phyloP scores from a whole-genome alignment of 2,888 invertebrate genomes.

The Cephalotes varians region DNA sequence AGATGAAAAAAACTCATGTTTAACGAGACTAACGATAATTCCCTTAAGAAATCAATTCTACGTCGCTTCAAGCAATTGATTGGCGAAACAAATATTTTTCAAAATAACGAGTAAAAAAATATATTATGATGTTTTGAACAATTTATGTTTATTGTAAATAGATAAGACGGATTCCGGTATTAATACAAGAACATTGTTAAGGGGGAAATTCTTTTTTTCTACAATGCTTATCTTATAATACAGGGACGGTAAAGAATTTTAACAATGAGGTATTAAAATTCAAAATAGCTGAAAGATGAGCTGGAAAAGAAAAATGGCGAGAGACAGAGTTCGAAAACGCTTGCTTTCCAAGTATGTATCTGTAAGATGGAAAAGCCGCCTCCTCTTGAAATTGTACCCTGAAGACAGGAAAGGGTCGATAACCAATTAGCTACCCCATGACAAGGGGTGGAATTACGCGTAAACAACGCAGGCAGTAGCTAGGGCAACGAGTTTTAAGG shows the following conservation, averaged over 20 bases:
- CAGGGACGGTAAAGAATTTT: conserved; percentile 22
- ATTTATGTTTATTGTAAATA: not conserved
- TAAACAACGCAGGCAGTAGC: conserved; percentile 70
- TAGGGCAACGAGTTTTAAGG: conserved; percentile 70
- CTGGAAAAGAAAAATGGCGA: not conserved
- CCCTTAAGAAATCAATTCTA: not conserved
- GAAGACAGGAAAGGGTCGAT: conserved; percentile 67
- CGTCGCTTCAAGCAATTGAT: not conserved
- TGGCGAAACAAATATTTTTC: not conserved
- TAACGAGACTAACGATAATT: conserved; percentile 57
- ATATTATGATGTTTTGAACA: not conserved
- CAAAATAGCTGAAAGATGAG: conserved; percentile 37
- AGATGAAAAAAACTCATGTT: conserved; percentile 68
- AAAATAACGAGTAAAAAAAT: not conserved
- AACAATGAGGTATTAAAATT: conserved; percentile 57
- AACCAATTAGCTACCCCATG: conserved; percentile 73
- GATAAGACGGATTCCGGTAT: conserved; percentile 31
- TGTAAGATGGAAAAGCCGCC: conserved; percentile 6
- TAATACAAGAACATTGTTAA: conserved; percentile 51
- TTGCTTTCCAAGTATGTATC: conserved; percentile 19
- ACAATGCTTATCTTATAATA: not conserved
- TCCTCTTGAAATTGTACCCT: conserved; percentile 64
- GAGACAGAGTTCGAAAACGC: conserved; percentile 54
- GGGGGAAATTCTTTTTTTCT: conserved; percentile 48
- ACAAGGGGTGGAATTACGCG: conserved; percentile 72